Base-by-base conservation (phyloP, 2,113 vertebrate species). In the Formicarius rufipectus region DNA sequence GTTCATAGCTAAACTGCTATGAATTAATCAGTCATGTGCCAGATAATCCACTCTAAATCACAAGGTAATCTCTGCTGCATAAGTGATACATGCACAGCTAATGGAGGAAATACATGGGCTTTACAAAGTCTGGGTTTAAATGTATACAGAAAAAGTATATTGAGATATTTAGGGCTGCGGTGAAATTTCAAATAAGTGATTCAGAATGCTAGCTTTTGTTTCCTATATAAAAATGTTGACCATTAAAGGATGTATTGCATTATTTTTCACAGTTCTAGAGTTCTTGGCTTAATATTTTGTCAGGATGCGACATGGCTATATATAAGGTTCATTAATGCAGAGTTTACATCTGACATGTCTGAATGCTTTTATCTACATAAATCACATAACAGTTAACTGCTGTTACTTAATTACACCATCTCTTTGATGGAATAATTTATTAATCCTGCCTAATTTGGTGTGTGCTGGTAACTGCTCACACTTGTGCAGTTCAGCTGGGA, bases 381-480 rank as follows among this genome's bases (percentile, higher is more conserved):
- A 98, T 98, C 98, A 98, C 94, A 64, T 96, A 63, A 91, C 89
- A 97, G 97, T 99, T 98, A 99, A 98, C 96, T 96, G 94, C 95
- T 96, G 97, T 98, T 99, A 98, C 98, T 99, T 99, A 99, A 99
- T 99, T 98, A 99, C 96, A 94, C 86, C 44, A 87, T 98, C 98
- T 98, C 89, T 97, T 98, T 98, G 96, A 94, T 95, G 95, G 80
- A 97, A 86, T 94, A 52, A 91, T 96, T 97, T 98, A 98, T 99
- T 99, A 98, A 98, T 99, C 98, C 98, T 73, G 92, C 95, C 97
- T 98, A 97, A 98, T 98, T 98, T 98, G 94, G 95, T 97, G 79
- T 77, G 67, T 93, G 87, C 94, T 37, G 64, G 89, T 96, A 97
- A 89, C 89, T 95, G 31, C 37, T 91, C 64, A 87, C 68, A 93